A percentile compares a stretch with the other conserved stretches of the same genome.
These are phyloP conservation scores for Lampropteryx suffumata DNA, from an alignment of 2,888 invertebrate species.

Conservation along the genomic window DNA sequence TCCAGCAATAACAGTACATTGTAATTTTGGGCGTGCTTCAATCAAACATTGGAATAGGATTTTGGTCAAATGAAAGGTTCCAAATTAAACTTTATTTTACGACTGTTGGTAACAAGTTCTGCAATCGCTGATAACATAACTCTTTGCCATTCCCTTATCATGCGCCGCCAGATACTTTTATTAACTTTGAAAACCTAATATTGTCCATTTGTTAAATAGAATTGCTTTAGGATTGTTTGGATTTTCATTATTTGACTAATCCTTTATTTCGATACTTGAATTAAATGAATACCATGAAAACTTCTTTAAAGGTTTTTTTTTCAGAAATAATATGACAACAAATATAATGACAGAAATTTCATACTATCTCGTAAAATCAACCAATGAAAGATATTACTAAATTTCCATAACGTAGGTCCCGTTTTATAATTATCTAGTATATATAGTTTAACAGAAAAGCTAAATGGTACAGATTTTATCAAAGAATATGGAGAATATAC, in stretches of 20 bases:
- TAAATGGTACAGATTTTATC: too few species aligned
- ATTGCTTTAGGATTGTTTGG: slow-evolving; percentile 16
- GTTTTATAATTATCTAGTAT: too few species aligned
- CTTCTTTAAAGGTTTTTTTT: too few species aligned
- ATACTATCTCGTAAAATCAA: too few species aligned
- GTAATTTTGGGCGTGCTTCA: slow-evolving; percentile 30
- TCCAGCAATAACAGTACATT: slow-evolving; percentile 1
- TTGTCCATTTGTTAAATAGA: slow-evolving; percentile 23
- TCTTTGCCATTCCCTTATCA: slow-evolving; percentile 62
- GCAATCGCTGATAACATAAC: slow-evolving; percentile 62
- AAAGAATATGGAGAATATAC: too few species aligned
- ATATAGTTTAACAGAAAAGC: too few species aligned
- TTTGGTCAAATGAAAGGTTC: slow-evolving; percentile 52
- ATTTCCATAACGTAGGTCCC: too few species aligned
- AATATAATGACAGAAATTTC: too few species aligned
- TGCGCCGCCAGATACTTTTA: slow-evolving; percentile 49
- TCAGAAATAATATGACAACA: too few species aligned
- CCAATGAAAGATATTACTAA: too few species aligned
- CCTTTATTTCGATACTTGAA: neutral
- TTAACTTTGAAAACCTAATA: slow-evolving; percentile 29
- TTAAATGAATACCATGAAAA: too few species aligned
- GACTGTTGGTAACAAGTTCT: slow-evolving; percentile 66
- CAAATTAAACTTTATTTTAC: slow-evolving; percentile 66
- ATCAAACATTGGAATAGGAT: slow-evolving; percentile 40
- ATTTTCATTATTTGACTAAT: slow-evolving; percentile 12